phyloP scores from a whole-genome alignment of 2,888 invertebrate genomes.

The Protonemura montana region DNA sequence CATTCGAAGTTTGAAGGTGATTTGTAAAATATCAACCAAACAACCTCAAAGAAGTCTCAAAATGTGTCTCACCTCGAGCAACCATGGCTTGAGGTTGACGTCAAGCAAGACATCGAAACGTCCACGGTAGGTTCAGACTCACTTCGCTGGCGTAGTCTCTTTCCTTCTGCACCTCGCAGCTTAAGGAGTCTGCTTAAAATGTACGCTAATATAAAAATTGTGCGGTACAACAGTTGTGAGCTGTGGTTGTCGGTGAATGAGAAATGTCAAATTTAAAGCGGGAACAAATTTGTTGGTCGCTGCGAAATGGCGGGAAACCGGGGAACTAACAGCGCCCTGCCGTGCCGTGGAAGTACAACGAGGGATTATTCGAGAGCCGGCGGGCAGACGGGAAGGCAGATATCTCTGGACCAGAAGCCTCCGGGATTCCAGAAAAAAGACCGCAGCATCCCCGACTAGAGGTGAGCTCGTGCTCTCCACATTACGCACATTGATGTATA shows the following conservation, averaged over 20 bases:
- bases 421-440: background rate
- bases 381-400: background rate
- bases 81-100: slow-evolving; percentile 90
- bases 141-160: slow-evolving; percentile 47
- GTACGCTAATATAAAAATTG: no score
- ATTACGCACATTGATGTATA: background rate
- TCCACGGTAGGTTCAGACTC: slow-evolving; percentile 49
- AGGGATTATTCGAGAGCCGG: slow-evolving; percentile 25
- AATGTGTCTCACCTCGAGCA: slow-evolving; percentile 81
- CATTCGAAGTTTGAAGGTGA: no score
- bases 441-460: background rate
- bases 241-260: no score
- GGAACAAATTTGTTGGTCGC: background rate
- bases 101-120: slow-evolving; percentile 91
- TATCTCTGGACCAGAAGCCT: background rate
- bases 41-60: no score
- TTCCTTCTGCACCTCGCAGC: slow-evolving; percentile 46
- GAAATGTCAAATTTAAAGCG: no score
- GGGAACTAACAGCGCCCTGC: background rate
- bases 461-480: background rate
- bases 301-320: background rate
- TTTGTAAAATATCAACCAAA: no score
- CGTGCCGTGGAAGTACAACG: background rate
- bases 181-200: no score
- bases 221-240: no score